Evolutionary conservation across 2,888 invertebrate species (phyloP), one percentile per base, ranked within the genome.

Genomic region (Drosophila nigricruria): DNA sequence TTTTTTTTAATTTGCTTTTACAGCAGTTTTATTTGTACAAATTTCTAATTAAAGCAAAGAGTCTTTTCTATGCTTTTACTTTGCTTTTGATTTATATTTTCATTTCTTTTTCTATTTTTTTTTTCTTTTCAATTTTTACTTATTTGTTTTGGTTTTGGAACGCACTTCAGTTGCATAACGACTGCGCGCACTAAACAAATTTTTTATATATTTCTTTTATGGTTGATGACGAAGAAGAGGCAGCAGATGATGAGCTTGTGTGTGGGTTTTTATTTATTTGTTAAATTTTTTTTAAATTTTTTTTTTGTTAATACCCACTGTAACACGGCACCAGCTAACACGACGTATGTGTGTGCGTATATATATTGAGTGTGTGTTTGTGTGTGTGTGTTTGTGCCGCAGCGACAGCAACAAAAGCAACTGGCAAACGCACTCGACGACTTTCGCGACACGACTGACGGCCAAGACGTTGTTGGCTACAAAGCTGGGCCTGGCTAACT

Each of bases 371-470:
- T 47, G 47, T 65, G 25, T 53, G 54, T 74, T 42, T 66, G 34
- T 57, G 42, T 64, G 45, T 71, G 23, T 57, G 38, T 68, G 52
- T 59, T 23, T 54, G 74, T 70, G 64, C 69, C 74, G 77, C 71
- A 77, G 60, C 76, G 73, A 79, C 73, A 71, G 69, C 66, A 76
- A 71, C 67, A 66, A 63, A 75, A 73, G 79, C 82, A 88, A 79
- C 81, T 81, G 82, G 81, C 88, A 91, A 90, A 91, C 91, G 90
- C 89, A 92, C 93, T 92, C 92, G 89, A 92, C 91, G 92, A 91
- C 92, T 92, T 92, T 92, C 93, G 92, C 92, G 92, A 92, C 91
- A 90, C 92, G 92, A 93, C 92, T 93, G 90, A 93, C 79, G 74
- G 78, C 73, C 70, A 82, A 76, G 70, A 81, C 74, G 62, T 70